Conservation (phyloP, 2,797 vertebrate species). For the Acanthurus tractus region DNA sequence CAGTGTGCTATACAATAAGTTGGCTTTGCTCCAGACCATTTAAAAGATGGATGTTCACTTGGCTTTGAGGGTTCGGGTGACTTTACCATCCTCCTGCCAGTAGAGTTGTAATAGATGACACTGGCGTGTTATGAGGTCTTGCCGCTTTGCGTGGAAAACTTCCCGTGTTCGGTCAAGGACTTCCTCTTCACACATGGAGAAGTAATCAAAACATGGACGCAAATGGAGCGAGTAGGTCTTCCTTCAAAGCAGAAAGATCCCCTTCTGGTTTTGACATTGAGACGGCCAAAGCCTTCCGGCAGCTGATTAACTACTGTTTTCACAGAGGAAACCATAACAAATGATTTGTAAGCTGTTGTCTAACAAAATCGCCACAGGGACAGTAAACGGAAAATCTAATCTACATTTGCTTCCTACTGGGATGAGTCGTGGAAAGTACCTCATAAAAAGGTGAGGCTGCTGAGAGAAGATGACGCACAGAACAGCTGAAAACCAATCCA, state of each 20-base stretch:
- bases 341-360: conserved; percentile 77
- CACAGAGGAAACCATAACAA: conserved; percentile 75
- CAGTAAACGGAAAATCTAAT: conserved; percentile 64
- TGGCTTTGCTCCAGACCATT: conserved; percentile 44
- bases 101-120: conserved; percentile 55
- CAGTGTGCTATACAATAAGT: conserved; percentile 12
- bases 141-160: conserved; percentile 50
- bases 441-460: conserved; percentile 39
- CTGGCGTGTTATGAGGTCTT: conserved; percentile 41
- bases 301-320: conserved; percentile 82
- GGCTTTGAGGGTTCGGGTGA: conserved; percentile 32
- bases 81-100: conserved; percentile 32
- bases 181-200: conserved; percentile 82
- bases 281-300: conserved; percentile 72
- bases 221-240: conserved; percentile 75
- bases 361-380: conserved; percentile 60
- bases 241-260: conserved; percentile 74
- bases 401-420: conserved; percentile 62
- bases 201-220: conserved; percentile 76
- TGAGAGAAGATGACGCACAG: conserved; percentile 18
- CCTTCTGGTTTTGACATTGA: conserved; percentile 84
- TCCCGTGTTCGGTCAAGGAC: conserved; percentile 64
- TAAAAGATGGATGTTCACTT: conserved; percentile 35
- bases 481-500: neutral
- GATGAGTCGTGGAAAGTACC: conserved; percentile 57